Conservation (phyloP, 2,113 vertebrate genomes). For the Stigmatopora argus region DNA sequence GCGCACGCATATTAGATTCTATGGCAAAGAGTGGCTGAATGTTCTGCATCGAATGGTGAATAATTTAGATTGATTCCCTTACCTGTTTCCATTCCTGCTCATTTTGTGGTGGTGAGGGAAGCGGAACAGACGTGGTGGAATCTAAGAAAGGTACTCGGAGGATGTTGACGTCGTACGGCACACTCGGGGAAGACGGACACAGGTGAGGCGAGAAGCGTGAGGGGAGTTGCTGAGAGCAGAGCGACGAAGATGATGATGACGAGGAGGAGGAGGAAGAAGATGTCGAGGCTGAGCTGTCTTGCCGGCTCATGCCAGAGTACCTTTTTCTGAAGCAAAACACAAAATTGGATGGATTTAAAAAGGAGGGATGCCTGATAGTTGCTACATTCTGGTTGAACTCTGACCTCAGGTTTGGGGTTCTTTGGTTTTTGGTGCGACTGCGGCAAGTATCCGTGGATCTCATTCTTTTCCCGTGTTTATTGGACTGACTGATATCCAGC, state of each 20-base stretch:
- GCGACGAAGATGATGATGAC: constrained; percentile 60
- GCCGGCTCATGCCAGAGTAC: constrained; percentile 28
- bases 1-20: no score
- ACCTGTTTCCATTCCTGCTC: constrained; percentile 89
- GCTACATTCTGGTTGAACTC: not conserved
- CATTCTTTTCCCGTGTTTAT: constrained; percentile 33
- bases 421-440: constrained; percentile 40
- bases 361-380: not conserved
- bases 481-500: constrained; percentile 41
- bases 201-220: constrained; percentile 40
- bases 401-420: constrained; percentile 41
- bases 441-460: constrained; percentile 29
- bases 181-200: constrained; percentile 45
- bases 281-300: constrained; percentile 57
- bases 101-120: constrained; percentile 53
- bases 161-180: constrained; percentile 35
- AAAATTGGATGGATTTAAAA: not conserved
- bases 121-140: constrained; percentile 51
- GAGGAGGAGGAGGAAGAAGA: constrained; percentile 65
- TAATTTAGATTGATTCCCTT: constrained; percentile 15
- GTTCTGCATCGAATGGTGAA: not conserved
- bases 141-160: constrained; percentile 69
- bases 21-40: not conserved
- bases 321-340: constrained; percentile 30
- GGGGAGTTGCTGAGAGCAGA: constrained; percentile 57